phyloP scores from a whole-genome alignment of 2,888 invertebrate genomes.

The Clivina fossor region DNA sequence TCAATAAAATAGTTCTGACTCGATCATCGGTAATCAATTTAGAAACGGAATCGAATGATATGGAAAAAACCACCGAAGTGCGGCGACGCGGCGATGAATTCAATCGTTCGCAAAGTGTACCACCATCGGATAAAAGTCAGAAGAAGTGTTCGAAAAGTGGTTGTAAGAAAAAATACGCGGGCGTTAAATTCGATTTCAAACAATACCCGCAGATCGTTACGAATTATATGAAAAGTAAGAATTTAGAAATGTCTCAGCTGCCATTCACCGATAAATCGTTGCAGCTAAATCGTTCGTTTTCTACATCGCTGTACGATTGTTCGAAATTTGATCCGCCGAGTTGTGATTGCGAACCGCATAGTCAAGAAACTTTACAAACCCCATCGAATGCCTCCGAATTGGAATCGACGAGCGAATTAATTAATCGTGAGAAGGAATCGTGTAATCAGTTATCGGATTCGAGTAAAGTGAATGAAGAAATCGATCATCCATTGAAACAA shows the following conservation, averaged over 20 bases:
- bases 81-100: constrained; percentile 38
- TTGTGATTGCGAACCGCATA: constrained; percentile 54
- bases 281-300: constrained; percentile 52
- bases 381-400: constrained; percentile 79
- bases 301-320: constrained; percentile 31
- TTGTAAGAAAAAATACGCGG: constrained; percentile 63
- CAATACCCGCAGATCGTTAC: constrained; percentile 74
- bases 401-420: constrained; percentile 57
- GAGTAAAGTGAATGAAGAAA: neutral
- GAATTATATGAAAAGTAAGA: constrained; percentile 75
- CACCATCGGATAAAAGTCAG: constrained; percentile 42
- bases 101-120: constrained; percentile 48
- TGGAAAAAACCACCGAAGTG: constrained; percentile 26
- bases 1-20: constrained; percentile 36
- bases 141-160: constrained; percentile 37
- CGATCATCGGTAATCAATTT: constrained; percentile 38
- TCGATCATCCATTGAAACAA: constrained; percentile 25
- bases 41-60: constrained; percentile 36
- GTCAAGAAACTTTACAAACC: constrained; percentile 67
- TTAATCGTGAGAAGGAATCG: constrained; percentile 44
- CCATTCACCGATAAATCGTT: constrained; percentile 61
- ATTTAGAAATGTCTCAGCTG: constrained; percentile 64
- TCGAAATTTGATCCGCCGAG: constrained; percentile 43
- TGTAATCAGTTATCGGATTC: neutral
- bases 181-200: constrained; percentile 73